Base-by-base conservation (phyloP, 92 coral and sea anemone species). In the Isaurus tuberculatus region DNA sequence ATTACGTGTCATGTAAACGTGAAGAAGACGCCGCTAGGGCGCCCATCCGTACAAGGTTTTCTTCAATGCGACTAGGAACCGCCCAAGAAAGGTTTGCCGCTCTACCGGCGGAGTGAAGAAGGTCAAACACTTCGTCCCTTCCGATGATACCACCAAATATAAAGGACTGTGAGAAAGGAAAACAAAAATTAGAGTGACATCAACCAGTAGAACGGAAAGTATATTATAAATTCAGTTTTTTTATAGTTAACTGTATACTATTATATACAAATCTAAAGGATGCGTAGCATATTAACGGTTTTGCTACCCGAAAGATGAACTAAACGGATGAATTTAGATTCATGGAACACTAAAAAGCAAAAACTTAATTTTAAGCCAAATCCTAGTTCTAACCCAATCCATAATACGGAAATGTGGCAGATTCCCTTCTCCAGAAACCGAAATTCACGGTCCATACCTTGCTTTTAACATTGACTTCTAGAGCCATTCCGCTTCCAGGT, bases 401-500 rank as follows among this genome's bases (percentile, higher is more conserved):
- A 53, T 4, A 16, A 5, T 20, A 27, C 68, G 32, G 72, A 16
- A 28, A 46, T 14, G 29, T 73, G 19, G 5, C 10, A 4, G 9
- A 6, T n/a, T n/a, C n/a, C n/a, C n/a, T n/a, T n/a, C n/a, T n/a
- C n/a, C n/a, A n/a, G n/a, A n/a, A 37, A 4, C 8, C 43, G 43
- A 19, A 15, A 15, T 25, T 22, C 16, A 1, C 23, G 36, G n/a
- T 9, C 36, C 19, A 19, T 85, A 95, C 98, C 98, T 95, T 94
- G 51, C 88, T 90, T 49, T 70, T 83, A 37, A 91, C 88, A 22
- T 74, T 79, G 16, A 95, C 86, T 84, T 95, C 98, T 49, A 95
- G 66, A 11, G 98, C 88, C 98, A 95, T 95, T 43, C 98, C 98
- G 6, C 94, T 91, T 36, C 98, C 98, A 1, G 98, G 98, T 67